phyloP scores from a whole-genome alignment of 2,888 invertebrate species.

The Prosapia bicincta region DNA sequence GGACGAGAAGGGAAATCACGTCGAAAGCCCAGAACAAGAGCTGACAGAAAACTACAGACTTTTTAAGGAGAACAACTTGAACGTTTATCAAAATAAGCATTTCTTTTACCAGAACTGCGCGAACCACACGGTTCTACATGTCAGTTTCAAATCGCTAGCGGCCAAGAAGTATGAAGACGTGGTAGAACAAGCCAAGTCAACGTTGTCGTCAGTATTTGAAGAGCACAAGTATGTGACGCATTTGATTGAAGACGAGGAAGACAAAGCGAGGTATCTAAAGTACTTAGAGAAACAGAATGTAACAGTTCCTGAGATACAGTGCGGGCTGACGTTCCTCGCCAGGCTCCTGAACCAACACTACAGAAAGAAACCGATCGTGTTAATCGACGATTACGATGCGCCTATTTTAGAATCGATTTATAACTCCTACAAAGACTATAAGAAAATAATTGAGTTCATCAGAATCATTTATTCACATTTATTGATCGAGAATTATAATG shows the following conservation, averaged over 20 bases:
- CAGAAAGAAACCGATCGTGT: neutral
- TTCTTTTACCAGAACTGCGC: neutral
- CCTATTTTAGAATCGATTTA: neutral
- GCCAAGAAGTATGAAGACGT: neutral
- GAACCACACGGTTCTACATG: neutral
- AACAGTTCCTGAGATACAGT: neutral
- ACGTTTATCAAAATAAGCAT: neutral
- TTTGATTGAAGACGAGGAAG: neutral
- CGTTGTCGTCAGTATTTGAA: neutral
- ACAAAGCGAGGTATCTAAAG: neutral
- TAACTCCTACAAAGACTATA: neutral
- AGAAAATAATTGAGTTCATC: neutral
- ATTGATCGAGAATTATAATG: neutral
- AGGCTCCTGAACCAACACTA: neutral
- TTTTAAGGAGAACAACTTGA: neutral
- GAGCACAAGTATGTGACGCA: neutral
- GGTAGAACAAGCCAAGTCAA: neutral
- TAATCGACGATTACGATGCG: neutral
- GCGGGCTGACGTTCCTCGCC: neutral
- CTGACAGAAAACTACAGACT: neutral
- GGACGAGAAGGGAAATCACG: neutral
- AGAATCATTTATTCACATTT: neutral
- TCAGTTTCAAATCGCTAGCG: neutral
- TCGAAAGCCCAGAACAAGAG: neutral
- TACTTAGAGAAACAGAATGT: neutral